phyloP scores from a whole-genome alignment of 2,113 vertebrate genomes.

The Corydoras sp. region DNA sequence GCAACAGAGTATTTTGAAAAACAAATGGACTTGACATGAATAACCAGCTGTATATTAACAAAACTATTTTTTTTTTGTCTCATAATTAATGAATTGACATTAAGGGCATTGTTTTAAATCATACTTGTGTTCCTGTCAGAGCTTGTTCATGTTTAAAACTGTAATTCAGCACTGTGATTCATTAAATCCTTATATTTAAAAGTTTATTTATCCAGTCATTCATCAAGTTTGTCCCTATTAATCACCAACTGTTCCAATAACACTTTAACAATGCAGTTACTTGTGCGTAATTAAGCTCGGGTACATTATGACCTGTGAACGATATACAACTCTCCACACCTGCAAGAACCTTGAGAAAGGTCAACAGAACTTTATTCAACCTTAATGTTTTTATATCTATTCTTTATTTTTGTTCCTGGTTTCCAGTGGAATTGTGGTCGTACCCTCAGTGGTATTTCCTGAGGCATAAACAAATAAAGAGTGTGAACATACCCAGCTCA shows the following conservation, averaged over 20 bases:
- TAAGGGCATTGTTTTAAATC: too few species aligned
- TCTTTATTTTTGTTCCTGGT: not conserved
- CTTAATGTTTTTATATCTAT: not conserved
- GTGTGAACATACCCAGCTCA: constrained; percentile 63
- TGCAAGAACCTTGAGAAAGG: not conserved
- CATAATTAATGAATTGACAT: too few species aligned
- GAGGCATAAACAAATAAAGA: not conserved
- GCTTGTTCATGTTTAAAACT: not conserved
- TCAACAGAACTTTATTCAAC: not conserved
- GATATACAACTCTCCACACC: not conserved
- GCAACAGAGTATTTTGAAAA: too few species aligned
- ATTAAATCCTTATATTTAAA: not conserved
- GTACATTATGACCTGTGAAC: not conserved
- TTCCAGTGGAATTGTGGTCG: not conserved
- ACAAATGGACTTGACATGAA: too few species aligned
- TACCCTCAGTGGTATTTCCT: not conserved
- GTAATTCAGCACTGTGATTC: not conserved
- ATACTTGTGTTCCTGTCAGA: constrained; percentile 11
- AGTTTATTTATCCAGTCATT: not conserved
- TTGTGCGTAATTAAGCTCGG: not conserved
- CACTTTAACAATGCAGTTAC: not conserved
- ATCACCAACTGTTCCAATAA: not conserved
- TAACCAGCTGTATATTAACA: too few species aligned
- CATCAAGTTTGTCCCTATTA: not conserved
- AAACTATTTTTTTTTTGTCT: too few species aligned